phyloP scores from a whole-genome alignment of 2,113 vertebrate species.

The Nestor notabilis region DNA sequence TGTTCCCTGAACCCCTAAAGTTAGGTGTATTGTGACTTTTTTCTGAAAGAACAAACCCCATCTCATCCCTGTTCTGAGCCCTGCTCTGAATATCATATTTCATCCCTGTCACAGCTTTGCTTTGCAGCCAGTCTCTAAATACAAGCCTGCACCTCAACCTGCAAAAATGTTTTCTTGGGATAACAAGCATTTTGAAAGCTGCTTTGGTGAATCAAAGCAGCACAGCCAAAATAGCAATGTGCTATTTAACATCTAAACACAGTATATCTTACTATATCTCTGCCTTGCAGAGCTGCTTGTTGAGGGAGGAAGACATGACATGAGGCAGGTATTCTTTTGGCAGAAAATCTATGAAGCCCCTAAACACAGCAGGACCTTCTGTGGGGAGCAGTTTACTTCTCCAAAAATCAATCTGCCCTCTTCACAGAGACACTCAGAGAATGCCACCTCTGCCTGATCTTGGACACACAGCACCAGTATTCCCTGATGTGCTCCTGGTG shows the following conservation, averaged over 20 bases:
- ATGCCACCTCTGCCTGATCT: neutral
- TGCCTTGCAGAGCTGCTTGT: neutral
- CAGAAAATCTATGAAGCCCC: neutral
- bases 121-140: neutral
- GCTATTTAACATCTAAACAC: neutral
- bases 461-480: neutral
- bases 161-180: neutral
- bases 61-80: neutral
- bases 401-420: neutral
- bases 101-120: neutral
- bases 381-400: neutral
- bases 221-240: neutral
- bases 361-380: neutral
- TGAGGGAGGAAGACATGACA: neutral
- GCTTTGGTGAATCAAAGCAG: neutral
- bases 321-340: neutral
- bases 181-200: neutral
- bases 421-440: neutral
- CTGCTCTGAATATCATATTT: neutral
- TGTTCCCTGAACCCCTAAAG: neutral
- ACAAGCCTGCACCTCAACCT: neutral
- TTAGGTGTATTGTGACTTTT: neutral
- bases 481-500: neutral
- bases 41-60: neutral
- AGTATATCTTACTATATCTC: neutral